phyloP scores from a whole-genome alignment of 2,113 vertebrate genomes.

The Psilopogon haemacephalus region DNA sequence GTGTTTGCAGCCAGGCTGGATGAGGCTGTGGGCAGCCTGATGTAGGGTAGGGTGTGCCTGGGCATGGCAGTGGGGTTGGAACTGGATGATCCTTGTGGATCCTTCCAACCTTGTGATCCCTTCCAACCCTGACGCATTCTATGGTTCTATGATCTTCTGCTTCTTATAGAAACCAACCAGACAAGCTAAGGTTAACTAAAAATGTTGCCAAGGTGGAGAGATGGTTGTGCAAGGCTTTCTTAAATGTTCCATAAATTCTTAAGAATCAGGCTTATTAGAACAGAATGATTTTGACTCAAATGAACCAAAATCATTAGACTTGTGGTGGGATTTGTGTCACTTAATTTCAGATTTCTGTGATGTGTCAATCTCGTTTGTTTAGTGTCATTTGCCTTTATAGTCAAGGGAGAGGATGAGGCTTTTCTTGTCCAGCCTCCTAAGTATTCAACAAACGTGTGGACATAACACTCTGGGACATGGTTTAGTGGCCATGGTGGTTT shows the following conservation, averaged over 20 bases:
- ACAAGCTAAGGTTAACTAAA: not conserved
- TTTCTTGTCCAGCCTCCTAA: not conserved
- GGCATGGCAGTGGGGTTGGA: no score
- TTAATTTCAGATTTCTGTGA: not conserved
- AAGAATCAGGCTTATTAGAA: fast-evolving
- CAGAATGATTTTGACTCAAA: not conserved
- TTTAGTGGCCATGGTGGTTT: no score
- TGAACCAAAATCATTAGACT: not conserved
- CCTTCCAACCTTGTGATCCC: no score
- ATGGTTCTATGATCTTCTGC: no score
- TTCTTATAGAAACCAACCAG: not conserved
- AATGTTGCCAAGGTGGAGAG: not conserved
- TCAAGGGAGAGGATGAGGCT: not conserved
- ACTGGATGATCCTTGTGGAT: no score
- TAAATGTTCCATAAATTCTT: not conserved
- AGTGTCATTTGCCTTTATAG: not conserved
- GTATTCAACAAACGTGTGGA: no score
- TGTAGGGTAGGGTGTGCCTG: no score
- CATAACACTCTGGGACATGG: no score
- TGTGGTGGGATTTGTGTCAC: not conserved
- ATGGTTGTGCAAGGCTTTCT: not conserved
- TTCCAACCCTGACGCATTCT: no score
- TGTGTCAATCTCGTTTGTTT: not conserved
- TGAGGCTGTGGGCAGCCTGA: no score
- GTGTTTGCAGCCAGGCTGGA: no score